A percentile compares a stretch with the other conserved stretches of the same genome.
phyloP scores from a whole-genome alignment of 2,113 vertebrate genomes.

The Donacobius atricapilla region DNA sequence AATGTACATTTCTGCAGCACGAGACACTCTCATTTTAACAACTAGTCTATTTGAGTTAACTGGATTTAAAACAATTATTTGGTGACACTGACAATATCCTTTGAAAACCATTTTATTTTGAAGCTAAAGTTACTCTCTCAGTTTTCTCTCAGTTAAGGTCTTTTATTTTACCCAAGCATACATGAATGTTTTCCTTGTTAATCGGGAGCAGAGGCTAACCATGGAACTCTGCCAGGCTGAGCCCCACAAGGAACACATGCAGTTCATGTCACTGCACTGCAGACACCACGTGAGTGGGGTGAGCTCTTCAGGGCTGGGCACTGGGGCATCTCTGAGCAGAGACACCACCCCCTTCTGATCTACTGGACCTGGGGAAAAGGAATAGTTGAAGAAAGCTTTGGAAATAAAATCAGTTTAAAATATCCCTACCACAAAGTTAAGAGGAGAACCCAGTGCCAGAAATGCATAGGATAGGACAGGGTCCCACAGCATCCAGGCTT shows the following conservation, averaged over 20 bases:
- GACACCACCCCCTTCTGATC: background rate
- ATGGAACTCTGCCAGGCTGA: background rate
- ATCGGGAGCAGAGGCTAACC: background rate
- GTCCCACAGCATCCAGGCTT: background rate
- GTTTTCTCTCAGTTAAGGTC: background rate
- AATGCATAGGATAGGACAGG: background rate
- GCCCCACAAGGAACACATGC: background rate
- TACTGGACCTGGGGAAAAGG: background rate
- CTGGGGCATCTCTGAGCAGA: background rate
- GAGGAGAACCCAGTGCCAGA: background rate
- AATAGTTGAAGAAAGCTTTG: background rate
- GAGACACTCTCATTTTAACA: background rate
- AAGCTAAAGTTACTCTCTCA: background rate
- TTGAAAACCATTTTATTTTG: background rate
- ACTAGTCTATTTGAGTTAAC: background rate
- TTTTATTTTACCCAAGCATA: background rate
- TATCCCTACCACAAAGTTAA: background rate
- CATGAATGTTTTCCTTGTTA: background rate
- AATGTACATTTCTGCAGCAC: background rate
- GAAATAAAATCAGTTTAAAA: background rate
- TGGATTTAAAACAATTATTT: background rate
- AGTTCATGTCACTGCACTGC: background rate
- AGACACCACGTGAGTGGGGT: accelerated
- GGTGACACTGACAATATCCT: background rate
- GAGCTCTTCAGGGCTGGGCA: background rate